Conservation (phyloP, 2,113 vertebrate species). For the Entelurus aequoreus region DNA sequence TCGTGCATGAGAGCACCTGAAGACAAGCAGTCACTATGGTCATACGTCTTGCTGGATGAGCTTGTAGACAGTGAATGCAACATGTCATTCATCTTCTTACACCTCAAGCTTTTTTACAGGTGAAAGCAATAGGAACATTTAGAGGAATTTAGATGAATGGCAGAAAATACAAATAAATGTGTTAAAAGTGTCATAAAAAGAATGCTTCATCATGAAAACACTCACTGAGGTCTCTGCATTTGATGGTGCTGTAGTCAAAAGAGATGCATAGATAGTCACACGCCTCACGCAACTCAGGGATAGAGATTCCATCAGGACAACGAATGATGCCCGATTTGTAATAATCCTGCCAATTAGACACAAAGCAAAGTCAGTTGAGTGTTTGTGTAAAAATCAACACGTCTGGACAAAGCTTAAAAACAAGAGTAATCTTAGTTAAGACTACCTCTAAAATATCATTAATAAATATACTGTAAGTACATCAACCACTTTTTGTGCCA, state of each 20-base stretch:
- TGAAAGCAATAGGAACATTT: too few relatives aligned
- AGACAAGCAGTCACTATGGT: conserved; percentile 1
- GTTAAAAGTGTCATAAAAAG: neutral
- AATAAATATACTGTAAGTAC: neutral
- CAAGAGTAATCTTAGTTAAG: neutral
- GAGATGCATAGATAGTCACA: conserved; percentile 99
- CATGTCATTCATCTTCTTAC: too few relatives aligned
- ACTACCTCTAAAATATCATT: neutral
- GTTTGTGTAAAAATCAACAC: neutral
- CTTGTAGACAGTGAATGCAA: too few relatives aligned
- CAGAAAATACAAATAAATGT: neutral
- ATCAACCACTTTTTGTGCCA: neutral
- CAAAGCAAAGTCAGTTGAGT: conserved; percentile 21
- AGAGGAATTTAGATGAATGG: too few relatives aligned
- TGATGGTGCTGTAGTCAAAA: conserved; percentile 98
- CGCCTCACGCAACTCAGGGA: conserved; percentile 96
- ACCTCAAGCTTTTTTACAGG: too few relatives aligned
- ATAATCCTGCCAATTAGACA: conserved; percentile 83
- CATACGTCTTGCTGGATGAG: neutral
- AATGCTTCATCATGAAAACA: conserved; percentile 30
- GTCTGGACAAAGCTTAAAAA: too few relatives aligned
- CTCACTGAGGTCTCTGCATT: conserved; percentile 99
- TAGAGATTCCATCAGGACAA: conserved; percentile 98
- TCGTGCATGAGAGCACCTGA: conserved; percentile 98
- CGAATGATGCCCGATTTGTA: conserved; percentile 98